A percentile compares a stretch with the other conserved stretches of the same genome.
These are phyloP conservation scores for Antedon mediterranea DNA, from an alignment of 53 echinoderm and acorn worm species.

Conservation along the genomic window DNA sequence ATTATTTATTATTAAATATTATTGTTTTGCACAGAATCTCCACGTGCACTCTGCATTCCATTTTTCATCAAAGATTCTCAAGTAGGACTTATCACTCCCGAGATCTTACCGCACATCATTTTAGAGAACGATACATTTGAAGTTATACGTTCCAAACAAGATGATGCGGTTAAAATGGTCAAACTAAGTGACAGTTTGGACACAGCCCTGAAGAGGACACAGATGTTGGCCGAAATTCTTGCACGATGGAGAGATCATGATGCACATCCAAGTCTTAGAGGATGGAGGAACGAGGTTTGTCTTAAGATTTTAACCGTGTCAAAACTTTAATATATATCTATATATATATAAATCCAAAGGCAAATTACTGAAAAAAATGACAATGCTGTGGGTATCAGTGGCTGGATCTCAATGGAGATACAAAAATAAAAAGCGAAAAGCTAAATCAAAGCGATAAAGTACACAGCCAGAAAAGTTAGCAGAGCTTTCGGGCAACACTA, in stretches of 20 bases:
- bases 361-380: too few species aligned
- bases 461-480: too few species aligned
- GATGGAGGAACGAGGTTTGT: slow-evolving; percentile 71
- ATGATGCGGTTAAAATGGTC: slow-evolving; percentile 6
- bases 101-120: slow-evolving; percentile 15
- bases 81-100: slow-evolving; percentile 31
- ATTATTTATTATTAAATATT: neutral
- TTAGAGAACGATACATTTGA: slow-evolving; percentile 14
- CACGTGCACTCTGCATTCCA: slow-evolving; percentile 19
- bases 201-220: slow-evolving; percentile 40
- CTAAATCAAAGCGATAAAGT: too few species aligned
- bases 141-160: slow-evolving; percentile 5
- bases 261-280: slow-evolving; percentile 30
- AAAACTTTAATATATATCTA: too few species aligned
- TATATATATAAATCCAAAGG: too few species aligned
- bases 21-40: slow-evolving; percentile 11
- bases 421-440: too few species aligned
- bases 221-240: slow-evolving; percentile 26
- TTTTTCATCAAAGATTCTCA: slow-evolving; percentile 22
- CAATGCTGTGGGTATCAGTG: too few species aligned
- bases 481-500: too few species aligned
- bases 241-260: slow-evolving; percentile 16
- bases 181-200: slow-evolving; percentile 16
- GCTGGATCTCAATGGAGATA: too few species aligned
- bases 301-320: too few species aligned